phyloP scores from a whole-genome alignment of 2,797 vertebrate species.

The Myripristis jacobus region DNA sequence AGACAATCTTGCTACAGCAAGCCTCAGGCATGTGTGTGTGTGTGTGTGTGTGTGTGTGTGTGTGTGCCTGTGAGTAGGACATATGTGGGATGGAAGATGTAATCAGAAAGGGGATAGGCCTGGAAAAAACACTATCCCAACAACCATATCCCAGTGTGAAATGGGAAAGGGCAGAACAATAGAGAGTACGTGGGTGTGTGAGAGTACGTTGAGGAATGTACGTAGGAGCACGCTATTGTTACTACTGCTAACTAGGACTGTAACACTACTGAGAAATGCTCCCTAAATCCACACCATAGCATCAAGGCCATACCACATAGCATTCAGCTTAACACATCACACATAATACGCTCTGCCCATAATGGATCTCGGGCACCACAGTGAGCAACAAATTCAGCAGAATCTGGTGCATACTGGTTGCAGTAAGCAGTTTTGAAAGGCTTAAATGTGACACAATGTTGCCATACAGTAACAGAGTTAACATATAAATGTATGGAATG shows the following conservation, averaged over 20 bases:
- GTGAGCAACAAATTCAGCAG: constrained; percentile 3
- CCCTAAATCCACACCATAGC: constrained; percentile 11
- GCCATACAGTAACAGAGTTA: constrained; percentile 39
- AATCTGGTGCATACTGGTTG: neutral
- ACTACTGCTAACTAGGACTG: constrained; percentile 24
- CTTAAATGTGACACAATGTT: constrained; percentile 40
- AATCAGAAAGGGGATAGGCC: constrained; percentile 40
- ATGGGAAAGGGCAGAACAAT: constrained; percentile 68
- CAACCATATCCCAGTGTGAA: constrained; percentile 36
- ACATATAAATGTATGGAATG: constrained; percentile 60
- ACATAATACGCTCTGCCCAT: neutral
- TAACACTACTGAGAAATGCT: constrained; percentile 38
- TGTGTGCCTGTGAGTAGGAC: constrained; percentile 19
- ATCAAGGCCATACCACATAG: constrained; percentile 13
- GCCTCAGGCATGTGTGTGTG: constrained; percentile 35
- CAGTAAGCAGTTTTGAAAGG: constrained; percentile 13
- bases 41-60: constrained; percentile 25
- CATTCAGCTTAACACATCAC: constrained; percentile 7
- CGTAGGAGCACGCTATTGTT: constrained; percentile 57
- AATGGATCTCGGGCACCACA: neutral
- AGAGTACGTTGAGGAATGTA: constrained; percentile 63
- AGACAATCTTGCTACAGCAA: constrained; percentile 39
- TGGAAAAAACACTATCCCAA: constrained; percentile 43
- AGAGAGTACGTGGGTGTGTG: constrained; percentile 63
- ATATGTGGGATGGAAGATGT: constrained; percentile 46